A percentile compares a stretch with the other conserved stretches of the same genome.
Conservation (phyloP, 2,888 invertebrate genomes). For the Orchesellides sinensis region DNA sequence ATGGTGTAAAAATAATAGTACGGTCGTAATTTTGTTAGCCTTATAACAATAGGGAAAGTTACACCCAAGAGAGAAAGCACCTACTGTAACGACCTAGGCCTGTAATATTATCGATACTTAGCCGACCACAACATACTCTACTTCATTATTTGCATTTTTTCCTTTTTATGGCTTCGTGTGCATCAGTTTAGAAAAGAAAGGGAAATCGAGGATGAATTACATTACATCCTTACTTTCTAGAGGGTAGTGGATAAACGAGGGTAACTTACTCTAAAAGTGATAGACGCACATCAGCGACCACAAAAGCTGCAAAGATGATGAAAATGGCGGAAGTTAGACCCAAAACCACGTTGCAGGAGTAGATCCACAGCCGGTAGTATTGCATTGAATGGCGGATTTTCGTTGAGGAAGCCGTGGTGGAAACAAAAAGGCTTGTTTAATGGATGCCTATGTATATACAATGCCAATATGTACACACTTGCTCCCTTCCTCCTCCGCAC, state of each 20-base stretch:
- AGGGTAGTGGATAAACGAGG: background rate
- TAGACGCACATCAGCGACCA: constrained; percentile 77
- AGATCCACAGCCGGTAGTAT: constrained; percentile 79
- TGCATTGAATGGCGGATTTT: constrained; percentile 71
- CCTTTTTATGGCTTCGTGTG: background rate
- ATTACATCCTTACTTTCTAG: too few species aligned
- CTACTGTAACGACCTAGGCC: background rate
- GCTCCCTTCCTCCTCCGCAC: background rate
- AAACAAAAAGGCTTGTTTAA: constrained; percentile 45
- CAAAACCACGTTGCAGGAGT: constrained; percentile 93
- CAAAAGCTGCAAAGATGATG: constrained; percentile 83
- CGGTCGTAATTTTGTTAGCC: constrained; percentile 1
- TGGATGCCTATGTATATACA: too few species aligned
- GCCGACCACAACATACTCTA: too few species aligned
- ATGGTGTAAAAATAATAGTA: background rate
- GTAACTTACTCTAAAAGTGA: constrained; percentile 79
- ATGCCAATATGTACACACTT: constrained; percentile 18
- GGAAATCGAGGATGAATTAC: background rate
- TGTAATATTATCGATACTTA: background rate
- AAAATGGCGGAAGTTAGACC: constrained; percentile 89
- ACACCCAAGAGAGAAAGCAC: background rate
- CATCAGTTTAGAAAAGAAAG: background rate
- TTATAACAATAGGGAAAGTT: too few species aligned
- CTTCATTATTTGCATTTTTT: background rate
- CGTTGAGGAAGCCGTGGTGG: constrained; percentile 57